These are phyloP conservation scores for Ectemnius cavifrons DNA, from an alignment of 2,888 invertebrate genomes.

Conservation along the genomic window DNA sequence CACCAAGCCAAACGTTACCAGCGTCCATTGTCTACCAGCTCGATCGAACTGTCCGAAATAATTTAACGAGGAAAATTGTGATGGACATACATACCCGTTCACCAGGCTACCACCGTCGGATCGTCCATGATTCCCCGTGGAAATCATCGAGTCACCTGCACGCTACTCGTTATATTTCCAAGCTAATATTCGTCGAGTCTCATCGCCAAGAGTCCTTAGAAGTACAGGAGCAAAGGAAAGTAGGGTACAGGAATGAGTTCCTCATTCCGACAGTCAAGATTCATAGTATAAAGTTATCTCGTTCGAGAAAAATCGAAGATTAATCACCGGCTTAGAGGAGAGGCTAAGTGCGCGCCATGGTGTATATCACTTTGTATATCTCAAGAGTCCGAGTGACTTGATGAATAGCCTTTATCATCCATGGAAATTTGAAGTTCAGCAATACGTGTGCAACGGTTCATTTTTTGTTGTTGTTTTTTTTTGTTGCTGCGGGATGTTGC, in stretches of 20 bases:
- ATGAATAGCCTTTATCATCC: background rate
- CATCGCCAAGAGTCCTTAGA: no score
- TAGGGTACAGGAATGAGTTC: no score
- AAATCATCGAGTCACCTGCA: background rate
- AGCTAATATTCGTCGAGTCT: no score
- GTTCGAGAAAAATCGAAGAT: background rate
- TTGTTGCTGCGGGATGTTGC: background rate
- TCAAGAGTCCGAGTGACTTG: background rate
- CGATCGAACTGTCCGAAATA: slow-evolving; percentile 6
- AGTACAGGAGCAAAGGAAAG: no score
- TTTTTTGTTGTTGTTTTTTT: background rate
- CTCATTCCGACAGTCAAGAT: background rate
- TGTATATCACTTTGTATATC: background rate
- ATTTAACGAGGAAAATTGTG: slow-evolving; percentile 6
- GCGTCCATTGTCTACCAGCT: background rate
- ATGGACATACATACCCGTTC: background rate
- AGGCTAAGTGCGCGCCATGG: no score
- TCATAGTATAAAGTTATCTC: slow-evolving; percentile 4
- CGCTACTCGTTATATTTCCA: no score
- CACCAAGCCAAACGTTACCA: no score
- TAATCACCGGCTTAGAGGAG: slow-evolving; percentile 1
- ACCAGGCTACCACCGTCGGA: background rate
- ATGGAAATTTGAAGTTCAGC: background rate
- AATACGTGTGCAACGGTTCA: background rate
- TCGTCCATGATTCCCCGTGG: background rate